Evolutionary conservation across 2,113 vertebrate species (phyloP), one percentile per base, ranked within the genome.

Genomic region (Zosterops japonicus): DNA sequence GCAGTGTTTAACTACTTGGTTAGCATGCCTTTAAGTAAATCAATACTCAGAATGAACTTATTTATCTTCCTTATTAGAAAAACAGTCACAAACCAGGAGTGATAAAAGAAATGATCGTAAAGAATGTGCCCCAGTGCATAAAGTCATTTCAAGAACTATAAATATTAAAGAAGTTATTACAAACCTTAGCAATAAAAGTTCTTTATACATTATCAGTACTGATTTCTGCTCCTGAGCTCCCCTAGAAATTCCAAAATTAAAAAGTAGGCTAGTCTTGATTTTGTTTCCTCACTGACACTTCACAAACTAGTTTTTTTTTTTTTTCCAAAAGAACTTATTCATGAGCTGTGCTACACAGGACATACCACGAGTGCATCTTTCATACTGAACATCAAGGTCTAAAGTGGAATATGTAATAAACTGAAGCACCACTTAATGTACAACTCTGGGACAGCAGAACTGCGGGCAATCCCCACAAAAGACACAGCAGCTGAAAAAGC

Each of bases 11-110:
- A 97, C 83, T 96, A 89, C 70, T 96, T 77, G 61, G 47, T 85
- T 93, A 95, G 85, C 60, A 88, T 93, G 89, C 78, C 70, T 97
- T 95, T 94, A 96, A 96, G 57, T 94, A 96, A 96, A 97, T 96
- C 82, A 95, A 92, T 96, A 94, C 36, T 76, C 28, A 63, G 61
- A 78, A 94, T 91, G 52, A 95, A 91, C 33, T 78, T 74, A 95
- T 88, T 97, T 95, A 95, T 96, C 61, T 85, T 92, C 68, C 39
- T 76, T 84, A 90, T 81, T 93, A 81, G 49, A 95, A 94, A 93
- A 93, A 80, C 33, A 91, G 57, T 85, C 75, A 93, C 28, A 94
- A 89, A 69, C 61, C 60, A 78, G 64, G 74, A 92, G 83, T 70
- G 53, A 89, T 89, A 87, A 87, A 96, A 90, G 22, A 83, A 95